Percentiles rank a stretch among this genome's conserved stretches.
phyloP scores from a whole-genome alignment of 2,113 vertebrate genomes.

The Carassius gibelio region DNA sequence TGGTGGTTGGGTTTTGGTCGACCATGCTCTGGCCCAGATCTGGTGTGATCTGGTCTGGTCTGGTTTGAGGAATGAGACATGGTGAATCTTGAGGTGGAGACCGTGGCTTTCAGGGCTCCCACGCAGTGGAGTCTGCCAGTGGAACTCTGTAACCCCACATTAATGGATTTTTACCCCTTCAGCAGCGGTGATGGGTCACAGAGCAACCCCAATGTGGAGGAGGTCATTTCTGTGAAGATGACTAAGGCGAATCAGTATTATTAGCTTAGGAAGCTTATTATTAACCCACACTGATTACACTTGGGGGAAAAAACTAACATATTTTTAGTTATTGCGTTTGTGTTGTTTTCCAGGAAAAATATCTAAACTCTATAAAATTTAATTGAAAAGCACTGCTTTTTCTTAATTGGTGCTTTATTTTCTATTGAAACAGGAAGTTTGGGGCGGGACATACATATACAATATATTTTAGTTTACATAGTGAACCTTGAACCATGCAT shows the following conservation, averaged over 20 bases:
- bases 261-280: background rate
- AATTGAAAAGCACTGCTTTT: background rate
- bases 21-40: slow-evolving; percentile 66
- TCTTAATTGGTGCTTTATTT: background rate
- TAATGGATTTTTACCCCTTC: background rate
- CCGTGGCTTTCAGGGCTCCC: slow-evolving; percentile 53
- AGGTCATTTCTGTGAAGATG: background rate
- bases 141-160: slow-evolving; percentile 48
- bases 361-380: background rate
- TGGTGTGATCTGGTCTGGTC: slow-evolving; percentile 66
- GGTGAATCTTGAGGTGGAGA: slow-evolving; percentile 57
- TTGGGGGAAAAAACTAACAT: background rate
- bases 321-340: background rate
- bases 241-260: background rate
- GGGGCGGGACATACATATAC: background rate
- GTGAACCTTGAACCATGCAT: background rate
- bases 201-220: background rate
- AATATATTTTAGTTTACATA: background rate
- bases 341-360: background rate
- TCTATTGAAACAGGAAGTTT: background rate
- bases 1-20: slow-evolving; percentile 69
- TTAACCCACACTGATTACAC: background rate
- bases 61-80: slow-evolving; percentile 55
- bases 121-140: slow-evolving; percentile 20
- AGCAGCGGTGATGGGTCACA: background rate